These are phyloP conservation scores for Cygnus olor DNA, from an alignment of 2,797 vertebrate genomes.

Conservation along the genomic window DNA sequence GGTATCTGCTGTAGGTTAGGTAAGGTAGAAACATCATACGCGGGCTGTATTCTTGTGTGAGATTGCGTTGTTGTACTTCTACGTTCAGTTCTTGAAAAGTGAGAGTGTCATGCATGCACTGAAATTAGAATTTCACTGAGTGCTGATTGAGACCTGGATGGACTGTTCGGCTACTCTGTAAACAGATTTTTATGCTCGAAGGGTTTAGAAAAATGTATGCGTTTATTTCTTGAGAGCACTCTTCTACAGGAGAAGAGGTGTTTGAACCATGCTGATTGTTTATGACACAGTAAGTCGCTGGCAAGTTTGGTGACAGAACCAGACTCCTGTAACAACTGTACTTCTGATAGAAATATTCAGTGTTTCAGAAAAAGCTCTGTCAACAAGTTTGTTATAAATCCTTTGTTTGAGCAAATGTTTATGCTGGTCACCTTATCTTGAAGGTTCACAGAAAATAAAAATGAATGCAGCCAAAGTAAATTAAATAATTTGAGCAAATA, in stretches of 20 bases:
- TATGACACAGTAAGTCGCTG: background rate
- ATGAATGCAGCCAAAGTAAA: background rate
- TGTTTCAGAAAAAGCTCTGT: background rate
- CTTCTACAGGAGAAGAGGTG: background rate
- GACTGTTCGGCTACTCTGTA: accelerated
- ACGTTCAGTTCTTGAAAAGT: background rate
- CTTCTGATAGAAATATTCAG: background rate
- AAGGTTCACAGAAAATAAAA: background rate
- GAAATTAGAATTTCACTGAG: accelerated
- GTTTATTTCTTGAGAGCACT: background rate
- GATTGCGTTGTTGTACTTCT: background rate
- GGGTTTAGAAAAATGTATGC: background rate
- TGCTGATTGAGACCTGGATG: background rate
- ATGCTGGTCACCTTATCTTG: background rate
- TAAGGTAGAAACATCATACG: background rate
- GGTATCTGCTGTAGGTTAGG: background rate
- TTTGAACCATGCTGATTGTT: background rate
- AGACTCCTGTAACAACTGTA: background rate
- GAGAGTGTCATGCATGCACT: accelerated
- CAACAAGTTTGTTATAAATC: background rate
- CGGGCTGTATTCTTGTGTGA: background rate
- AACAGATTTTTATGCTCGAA: background rate
- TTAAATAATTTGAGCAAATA: background rate
- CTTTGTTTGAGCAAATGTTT: background rate
- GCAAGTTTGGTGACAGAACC: background rate